These are phyloP conservation scores for Zaprionus lachaisei DNA, from an alignment of 1,140 invertebrate genomes.

Conservation along the genomic window DNA sequence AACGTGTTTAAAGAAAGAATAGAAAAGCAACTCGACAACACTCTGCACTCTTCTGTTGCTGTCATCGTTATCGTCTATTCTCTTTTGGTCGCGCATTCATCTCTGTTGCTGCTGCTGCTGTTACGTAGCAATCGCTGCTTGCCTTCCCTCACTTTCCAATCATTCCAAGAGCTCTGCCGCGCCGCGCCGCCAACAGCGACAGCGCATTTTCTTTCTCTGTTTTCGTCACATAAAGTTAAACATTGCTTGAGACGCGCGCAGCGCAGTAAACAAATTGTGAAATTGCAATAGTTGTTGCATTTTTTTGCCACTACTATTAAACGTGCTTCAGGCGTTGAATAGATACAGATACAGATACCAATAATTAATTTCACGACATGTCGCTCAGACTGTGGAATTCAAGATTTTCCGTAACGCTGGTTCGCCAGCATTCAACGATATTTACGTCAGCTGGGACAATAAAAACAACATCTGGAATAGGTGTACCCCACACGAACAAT, in stretches of 20 bases:
- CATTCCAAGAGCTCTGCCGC: slow-evolving; percentile 47
- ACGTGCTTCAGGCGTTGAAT: slow-evolving; percentile 18
- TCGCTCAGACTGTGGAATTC: slow-evolving; percentile 69
- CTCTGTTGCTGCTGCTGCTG: slow-evolving; percentile 38
- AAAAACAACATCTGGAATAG: slow-evolving; percentile 31
- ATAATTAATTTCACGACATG: slow-evolving; percentile 40
- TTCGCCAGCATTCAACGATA: slow-evolving; percentile 70
- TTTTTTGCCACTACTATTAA: neutral
- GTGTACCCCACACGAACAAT: slow-evolving; percentile 29
- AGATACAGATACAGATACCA: neutral
- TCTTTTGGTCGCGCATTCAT: slow-evolving; percentile 42
- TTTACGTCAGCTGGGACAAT: slow-evolving; percentile 53
- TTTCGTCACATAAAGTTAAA: slow-evolving; percentile 28
- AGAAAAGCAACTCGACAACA: slow-evolving; percentile 26
- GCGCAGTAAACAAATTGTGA: slow-evolving; percentile 51
- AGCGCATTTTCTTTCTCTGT: slow-evolving; percentile 33
- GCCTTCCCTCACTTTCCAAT: slow-evolving; percentile 54
- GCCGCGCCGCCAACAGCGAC: slow-evolving; percentile 24
- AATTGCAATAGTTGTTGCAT: slow-evolving; percentile 14
- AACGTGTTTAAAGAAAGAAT: neutral
- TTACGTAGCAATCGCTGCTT: slow-evolving; percentile 65
- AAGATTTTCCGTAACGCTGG: slow-evolving; percentile 64
- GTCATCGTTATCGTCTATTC: slow-evolving; percentile 34
- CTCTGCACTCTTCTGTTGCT: slow-evolving; percentile 17
- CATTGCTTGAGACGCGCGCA: slow-evolving; percentile 15